Conservation (phyloP, 2,113 vertebrate species). For the Phrynocephalus versicolor region DNA sequence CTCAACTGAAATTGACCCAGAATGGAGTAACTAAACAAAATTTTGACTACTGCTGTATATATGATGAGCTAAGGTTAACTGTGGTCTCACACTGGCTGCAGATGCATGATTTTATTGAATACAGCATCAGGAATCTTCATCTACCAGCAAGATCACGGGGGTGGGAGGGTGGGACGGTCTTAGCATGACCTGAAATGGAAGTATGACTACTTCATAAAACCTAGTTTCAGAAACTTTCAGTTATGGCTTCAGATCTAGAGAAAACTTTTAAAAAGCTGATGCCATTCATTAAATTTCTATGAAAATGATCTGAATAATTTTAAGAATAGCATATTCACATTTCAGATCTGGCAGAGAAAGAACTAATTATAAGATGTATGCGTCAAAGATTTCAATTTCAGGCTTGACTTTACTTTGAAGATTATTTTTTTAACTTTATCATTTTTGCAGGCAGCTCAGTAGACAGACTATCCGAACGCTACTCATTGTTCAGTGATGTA, state of each 20-base stretch:
- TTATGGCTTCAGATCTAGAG: conserved; percentile 26
- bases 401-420: conserved; percentile 85
- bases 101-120: neutral
- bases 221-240: conserved; percentile 15
- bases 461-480: conserved; percentile 74
- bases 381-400: conserved; percentile 90
- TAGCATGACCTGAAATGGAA: conserved; percentile 3
- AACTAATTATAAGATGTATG: conserved; percentile 86
- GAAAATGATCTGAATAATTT: conserved; percentile 62
- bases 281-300: conserved; percentile 59
- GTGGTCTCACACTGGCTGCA: neutral
- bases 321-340: conserved; percentile 71
- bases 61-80: neutral
- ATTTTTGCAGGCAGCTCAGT: conserved; percentile 78
- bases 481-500: conserved; percentile 80
- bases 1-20: neutral
- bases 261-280: conserved; percentile 37
- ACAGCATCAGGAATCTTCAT: neutral
- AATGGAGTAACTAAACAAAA: neutral
- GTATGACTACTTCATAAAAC: conserved; percentile 8
- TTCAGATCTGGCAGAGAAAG: conserved; percentile 77
- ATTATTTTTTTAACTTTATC: conserved; percentile 83
- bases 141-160: neutral
- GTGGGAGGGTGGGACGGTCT: neutral
- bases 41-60: neutral